Base-by-base conservation (phyloP, 2,113 vertebrate species). In the Dasyurus viverrinus region DNA sequence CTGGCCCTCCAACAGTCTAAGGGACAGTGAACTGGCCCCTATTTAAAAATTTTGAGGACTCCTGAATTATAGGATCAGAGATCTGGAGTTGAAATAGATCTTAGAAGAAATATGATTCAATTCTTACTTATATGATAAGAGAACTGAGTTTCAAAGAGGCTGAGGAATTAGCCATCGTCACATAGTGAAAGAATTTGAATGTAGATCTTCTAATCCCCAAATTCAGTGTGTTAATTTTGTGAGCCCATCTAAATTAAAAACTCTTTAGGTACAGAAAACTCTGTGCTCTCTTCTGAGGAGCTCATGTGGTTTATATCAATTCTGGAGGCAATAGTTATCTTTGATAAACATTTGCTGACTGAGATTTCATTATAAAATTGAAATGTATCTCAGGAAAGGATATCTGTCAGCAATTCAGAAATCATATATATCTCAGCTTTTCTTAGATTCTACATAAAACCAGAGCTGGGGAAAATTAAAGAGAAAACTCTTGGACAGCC, bases 331-430 rank as follows among this genome's bases (percentile, higher is more conserved):
- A 68, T 10, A n/a, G 30, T 16, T 7, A 30, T n/a, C 5, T 68
- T n/a, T 76, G n/a, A n/a, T n/a, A 76, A 76, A n/a, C 30, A 19
- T 76, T 36, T 76, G 19, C 54, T 54, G 25, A 27, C 52, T 90
- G 46, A 57, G 12, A 92, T 50, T 95, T 93, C 36, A 53, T n/a
- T 89, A 27, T 53, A 95, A 92, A 90, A 95, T 54, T n/a, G 54
- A 93, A 90, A 93, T 26, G 92, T 92, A 93, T n/a, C 92, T 95
- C 22, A 89, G 42, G 27, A 94, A 60, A 53, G 36, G 46, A n/a
- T 50, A n/a, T 90, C 90, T 50, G 46, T 91, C 90, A 92, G 23
- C 76, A 42, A 94, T 93, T 60, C 92, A 7, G 54, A 84, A 57
- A 3, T 22, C 90, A 53, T 76, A 76, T 89, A 92, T n/a, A 23